A percentile compares a stretch with the other conserved stretches of the same genome.
Conservation (phyloP, 2,113 vertebrate species). For the Trichomycterus rosablanca region DNA sequence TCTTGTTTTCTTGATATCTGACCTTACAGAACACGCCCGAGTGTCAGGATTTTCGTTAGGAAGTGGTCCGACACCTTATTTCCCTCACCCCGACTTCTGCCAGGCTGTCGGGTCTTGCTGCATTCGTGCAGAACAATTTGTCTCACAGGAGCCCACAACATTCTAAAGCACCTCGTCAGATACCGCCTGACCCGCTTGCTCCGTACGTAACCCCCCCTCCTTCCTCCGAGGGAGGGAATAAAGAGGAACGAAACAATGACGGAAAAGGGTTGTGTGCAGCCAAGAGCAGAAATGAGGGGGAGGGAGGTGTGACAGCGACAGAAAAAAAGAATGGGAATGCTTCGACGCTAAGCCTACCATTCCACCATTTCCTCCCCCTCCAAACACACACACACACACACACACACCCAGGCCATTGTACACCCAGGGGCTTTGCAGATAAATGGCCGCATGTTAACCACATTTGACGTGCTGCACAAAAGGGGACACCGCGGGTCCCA, state of each 20-base stretch:
- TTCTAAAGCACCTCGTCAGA: constrained; percentile 78
- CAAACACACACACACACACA: constrained; percentile 32
- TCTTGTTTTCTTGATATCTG: constrained; percentile 1
- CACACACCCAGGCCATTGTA: constrained; percentile 69
- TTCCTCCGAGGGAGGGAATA: constrained; percentile 41
- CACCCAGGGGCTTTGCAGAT: constrained; percentile 74
- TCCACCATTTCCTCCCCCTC: constrained; percentile 48
- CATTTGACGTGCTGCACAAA: constrained; percentile 91
- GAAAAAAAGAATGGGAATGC: constrained; percentile 48
- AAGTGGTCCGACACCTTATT: constrained; percentile 69
- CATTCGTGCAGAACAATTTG: constrained; percentile 73
- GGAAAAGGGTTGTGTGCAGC: constrained; percentile 50
- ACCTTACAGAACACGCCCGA: background rate
- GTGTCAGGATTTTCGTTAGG: constrained; percentile 5
- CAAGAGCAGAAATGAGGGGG: constrained; percentile 51
- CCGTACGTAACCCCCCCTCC: constrained; percentile 53
- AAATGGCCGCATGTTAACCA: constrained; percentile 89
- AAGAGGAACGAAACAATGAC: constrained; percentile 54
- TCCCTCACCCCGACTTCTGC: constrained; percentile 71
- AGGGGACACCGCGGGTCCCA: constrained; percentile 88
- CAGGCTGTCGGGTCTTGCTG: constrained; percentile 68
- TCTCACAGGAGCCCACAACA: constrained; percentile 76
- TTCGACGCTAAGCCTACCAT: constrained; percentile 49
- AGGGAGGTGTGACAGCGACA: constrained; percentile 43
- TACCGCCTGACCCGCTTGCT: constrained; percentile 69